A percentile compares a stretch with the other conserved stretches of the same genome.
phyloP scores from a whole-genome alignment of 2,113 vertebrate species.

The Odontesthes bonariensis region DNA sequence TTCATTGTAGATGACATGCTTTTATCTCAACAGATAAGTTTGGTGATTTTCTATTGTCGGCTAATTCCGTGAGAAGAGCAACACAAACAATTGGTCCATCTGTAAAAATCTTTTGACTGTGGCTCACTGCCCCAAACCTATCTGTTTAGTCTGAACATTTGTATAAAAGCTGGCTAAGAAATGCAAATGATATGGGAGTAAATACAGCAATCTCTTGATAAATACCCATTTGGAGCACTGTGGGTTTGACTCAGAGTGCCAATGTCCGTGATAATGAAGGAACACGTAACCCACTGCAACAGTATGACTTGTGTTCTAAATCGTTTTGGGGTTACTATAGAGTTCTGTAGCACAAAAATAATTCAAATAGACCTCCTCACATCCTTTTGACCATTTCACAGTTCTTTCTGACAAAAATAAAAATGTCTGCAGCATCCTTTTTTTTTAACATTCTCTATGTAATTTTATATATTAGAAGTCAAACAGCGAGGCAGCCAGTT shows the following conservation, averaged over 20 bases:
- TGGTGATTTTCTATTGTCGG: constrained; percentile 6
- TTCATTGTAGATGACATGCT: neutral
- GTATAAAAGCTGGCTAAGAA: constrained; percentile 4
- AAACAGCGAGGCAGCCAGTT: constrained; percentile 18
- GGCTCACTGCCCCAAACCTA: neutral
- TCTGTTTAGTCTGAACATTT: constrained; percentile 15
- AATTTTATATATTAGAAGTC: neutral
- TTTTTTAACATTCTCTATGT: neutral
- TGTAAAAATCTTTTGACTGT: constrained; percentile 7
- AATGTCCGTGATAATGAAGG: constrained; percentile 1
- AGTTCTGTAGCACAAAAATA: neutral
- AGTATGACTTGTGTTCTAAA: neutral
- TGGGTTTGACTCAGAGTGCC: neutral
- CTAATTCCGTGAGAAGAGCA: constrained; percentile 1
- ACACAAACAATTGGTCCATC: constrained; percentile 12
- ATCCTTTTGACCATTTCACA: constrained; percentile 2
- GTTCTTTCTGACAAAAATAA: neutral
- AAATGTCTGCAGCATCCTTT: neutral
- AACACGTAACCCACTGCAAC: constrained; percentile 1
- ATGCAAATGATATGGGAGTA: neutral
- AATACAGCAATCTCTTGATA: constrained; percentile 1
- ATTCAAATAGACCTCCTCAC: too few species aligned
- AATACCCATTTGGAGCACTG: constrained; percentile 8
- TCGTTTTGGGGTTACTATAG: neutral
- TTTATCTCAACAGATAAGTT: too few species aligned